Conservation (phyloP, 1,140 invertebrate species). For the Trypoxylus dichotomus region DNA sequence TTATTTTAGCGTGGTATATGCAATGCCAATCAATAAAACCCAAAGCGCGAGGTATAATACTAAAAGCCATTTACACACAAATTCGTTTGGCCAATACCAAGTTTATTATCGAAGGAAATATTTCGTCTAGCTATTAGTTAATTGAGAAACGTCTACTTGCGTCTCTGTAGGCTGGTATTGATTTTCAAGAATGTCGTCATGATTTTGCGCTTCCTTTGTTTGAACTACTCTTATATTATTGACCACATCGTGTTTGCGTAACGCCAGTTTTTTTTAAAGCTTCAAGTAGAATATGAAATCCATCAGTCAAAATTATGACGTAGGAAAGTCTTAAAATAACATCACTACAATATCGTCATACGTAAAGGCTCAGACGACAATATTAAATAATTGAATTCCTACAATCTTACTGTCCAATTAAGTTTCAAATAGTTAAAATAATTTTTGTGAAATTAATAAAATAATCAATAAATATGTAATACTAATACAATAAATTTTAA, state of each 20-base stretch:
- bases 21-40: not conserved
- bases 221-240: not conserved
- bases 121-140: not conserved
- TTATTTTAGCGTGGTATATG: too few relatives aligned
- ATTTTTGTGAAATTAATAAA: too few relatives aligned
- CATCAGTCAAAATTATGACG: too few relatives aligned
- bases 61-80: not conserved
- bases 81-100: not conserved
- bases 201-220: conserved; percentile 2
- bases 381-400: too few relatives aligned
- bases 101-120: not conserved
- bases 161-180: not conserved
- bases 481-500: too few relatives aligned
- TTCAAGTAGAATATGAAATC: too few relatives aligned
- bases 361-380: too few relatives aligned
- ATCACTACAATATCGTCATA: too few relatives aligned
- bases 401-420: too few relatives aligned
- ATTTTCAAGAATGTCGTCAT: not conserved
- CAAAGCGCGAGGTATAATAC: not conserved
- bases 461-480: too few relatives aligned
- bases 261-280: not conserved
- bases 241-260: not conserved
- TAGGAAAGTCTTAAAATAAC: too few relatives aligned
- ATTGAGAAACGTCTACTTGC: not conserved
- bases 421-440: too few relatives aligned